Conservation (phyloP, 2,888 invertebrate genomes). For the Mylabris sibirica region DNA sequence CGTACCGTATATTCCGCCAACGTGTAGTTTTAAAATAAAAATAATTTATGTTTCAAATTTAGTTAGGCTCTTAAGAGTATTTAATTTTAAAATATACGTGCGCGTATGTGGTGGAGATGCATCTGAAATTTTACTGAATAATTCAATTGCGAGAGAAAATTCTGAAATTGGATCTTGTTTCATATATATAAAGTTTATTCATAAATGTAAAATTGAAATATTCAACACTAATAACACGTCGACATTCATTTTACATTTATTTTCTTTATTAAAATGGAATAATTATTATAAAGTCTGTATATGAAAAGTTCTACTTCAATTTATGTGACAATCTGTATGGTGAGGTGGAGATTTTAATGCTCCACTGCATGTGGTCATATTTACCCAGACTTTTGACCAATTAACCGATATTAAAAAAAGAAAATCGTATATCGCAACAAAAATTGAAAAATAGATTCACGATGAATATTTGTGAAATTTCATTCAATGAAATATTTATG, state of each 20-base stretch:
- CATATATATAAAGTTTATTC: slow-evolving; percentile 4
- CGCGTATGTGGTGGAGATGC: neutral
- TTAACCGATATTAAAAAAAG: neutral
- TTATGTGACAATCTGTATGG: neutral
- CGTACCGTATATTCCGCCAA: no score
- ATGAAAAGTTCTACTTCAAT: neutral
- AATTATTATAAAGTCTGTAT: neutral
- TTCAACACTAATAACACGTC: slow-evolving; percentile 4
- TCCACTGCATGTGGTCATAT: no score
- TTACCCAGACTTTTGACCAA: slow-evolving; percentile 14
- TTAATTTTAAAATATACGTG: neutral
- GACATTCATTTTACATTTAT: neutral
- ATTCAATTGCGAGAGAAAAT: neutral
- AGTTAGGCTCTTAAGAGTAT: neutral
- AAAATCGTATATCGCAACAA: neutral
- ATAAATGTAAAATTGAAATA: slow-evolving; percentile 9
- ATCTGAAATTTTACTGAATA: slow-evolving; percentile 5
- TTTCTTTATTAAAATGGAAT: neutral
- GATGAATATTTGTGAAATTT: neutral
- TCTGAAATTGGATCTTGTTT: slow-evolving; percentile 13
- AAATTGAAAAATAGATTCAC: neutral
- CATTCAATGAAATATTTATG: slow-evolving; percentile 11
- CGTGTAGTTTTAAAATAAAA: neutral
- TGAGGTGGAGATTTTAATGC: slow-evolving; percentile 1
- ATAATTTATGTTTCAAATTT: neutral